These are phyloP conservation scores for Nebria ingens DNA, from an alignment of 1,140 invertebrate species.

Conservation along the genomic window DNA sequence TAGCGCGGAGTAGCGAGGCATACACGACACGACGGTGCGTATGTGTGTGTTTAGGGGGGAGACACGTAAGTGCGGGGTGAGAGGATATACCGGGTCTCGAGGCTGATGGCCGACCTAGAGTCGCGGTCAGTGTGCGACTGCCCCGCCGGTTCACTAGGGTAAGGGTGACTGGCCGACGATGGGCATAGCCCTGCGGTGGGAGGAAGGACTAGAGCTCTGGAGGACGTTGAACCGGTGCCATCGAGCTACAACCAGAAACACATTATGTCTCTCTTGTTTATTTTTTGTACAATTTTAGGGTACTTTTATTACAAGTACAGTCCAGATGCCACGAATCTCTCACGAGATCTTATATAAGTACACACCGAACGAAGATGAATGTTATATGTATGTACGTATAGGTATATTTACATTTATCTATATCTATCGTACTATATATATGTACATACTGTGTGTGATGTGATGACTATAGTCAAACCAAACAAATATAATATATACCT, in stretches of 20 bases:
- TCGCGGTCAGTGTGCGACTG: conserved; percentile 5
- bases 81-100: not conserved
- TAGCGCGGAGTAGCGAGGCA: not conserved
- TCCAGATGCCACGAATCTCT: not conserved
- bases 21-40: not conserved
- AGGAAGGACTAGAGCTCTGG: not conserved
- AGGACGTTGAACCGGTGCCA: not conserved
- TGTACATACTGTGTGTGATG: not conserved
- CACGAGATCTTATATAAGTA: not conserved
- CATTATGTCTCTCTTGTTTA: conserved; percentile 5
- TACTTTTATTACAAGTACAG: conserved; percentile 5
- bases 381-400: not conserved
- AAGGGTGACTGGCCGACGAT: conserved; percentile 4
- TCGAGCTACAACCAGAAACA: conserved; percentile 3
- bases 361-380: too few species aligned
- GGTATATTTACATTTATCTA: too few species aligned
- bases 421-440: not conserved
- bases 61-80: not conserved
- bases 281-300: conserved; percentile 9
- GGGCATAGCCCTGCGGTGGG: conserved; percentile 1
- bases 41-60: too few species aligned
- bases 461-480: too few species aligned
- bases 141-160: conserved; percentile 7
- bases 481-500: too few species aligned
- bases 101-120: conserved; percentile 8